Percentiles rank a stretch among this genome's conserved stretches.
Conservation (phyloP, 2,888 invertebrate genomes). For the Cerastis rubricosa region DNA sequence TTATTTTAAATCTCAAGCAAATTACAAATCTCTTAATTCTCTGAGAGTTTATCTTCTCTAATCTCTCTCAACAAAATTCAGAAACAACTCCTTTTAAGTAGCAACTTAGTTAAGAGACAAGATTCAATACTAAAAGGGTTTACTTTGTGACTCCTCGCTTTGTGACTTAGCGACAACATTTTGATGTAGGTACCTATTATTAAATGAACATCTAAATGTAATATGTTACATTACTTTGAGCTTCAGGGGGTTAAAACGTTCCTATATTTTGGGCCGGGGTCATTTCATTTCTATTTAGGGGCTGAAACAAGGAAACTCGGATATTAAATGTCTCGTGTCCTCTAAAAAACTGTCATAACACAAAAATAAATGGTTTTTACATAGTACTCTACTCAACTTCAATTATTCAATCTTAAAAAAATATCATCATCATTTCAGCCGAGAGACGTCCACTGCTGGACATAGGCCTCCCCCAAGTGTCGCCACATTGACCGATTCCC, state of each 20-base stretch:
- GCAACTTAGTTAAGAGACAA: conserved; percentile 75
- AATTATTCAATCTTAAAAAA: background rate
- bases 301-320: background rate
- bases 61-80: conserved; percentile 75
- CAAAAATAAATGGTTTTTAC: background rate
- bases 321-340: background rate
- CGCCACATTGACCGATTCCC: too few relatives aligned
- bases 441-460: too few relatives aligned
- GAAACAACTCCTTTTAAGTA: conserved; percentile 76
- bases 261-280: background rate
- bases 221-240: conserved; percentile 32
- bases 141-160: conserved; percentile 66
- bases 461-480: too few relatives aligned
- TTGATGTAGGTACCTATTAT: conserved; percentile 45
- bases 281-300: background rate
- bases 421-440: too few relatives aligned
- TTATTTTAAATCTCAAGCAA: conserved; percentile 66
- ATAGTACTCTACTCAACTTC: background rate
- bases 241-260: background rate
- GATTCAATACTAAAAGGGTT: conserved; percentile 72
- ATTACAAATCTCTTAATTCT: conserved; percentile 75
- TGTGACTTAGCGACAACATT: conserved; percentile 61
- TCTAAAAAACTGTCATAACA: background rate
- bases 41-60: conserved; percentile 74
- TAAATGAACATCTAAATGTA: conserved; percentile 49